phyloP scores from a whole-genome alignment of 2,113 vertebrate genomes.

The Maccullochella peelii region DNA sequence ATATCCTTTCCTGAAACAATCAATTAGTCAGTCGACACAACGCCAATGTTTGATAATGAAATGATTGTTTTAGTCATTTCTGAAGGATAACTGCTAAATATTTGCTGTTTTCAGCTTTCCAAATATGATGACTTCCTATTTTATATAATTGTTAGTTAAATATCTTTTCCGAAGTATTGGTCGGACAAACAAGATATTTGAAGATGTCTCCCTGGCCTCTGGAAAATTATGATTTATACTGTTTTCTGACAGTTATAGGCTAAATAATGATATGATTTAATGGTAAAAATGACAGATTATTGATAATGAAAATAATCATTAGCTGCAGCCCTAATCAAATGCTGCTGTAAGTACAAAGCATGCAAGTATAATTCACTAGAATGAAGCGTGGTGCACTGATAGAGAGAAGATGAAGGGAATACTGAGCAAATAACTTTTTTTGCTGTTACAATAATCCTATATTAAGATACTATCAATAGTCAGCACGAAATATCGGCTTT shows the following conservation, averaged over 20 bases:
- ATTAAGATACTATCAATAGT: not conserved
- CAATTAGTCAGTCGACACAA: not conserved
- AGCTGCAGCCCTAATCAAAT: not conserved
- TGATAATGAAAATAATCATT: not conserved
- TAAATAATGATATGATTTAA: not conserved
- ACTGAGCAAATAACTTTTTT: too few relatives aligned
- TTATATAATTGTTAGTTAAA: not conserved
- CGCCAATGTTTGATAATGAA: not conserved
- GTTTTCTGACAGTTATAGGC: not conserved
- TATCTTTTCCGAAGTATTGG: not conserved
- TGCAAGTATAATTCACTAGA: not conserved
- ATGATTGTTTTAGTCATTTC: not conserved
- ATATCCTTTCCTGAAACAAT: not conserved
- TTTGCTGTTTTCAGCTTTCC: not conserved
- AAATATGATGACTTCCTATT: not conserved
- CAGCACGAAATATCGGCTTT: not conserved
- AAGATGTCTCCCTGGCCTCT: not conserved
- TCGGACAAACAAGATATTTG: not conserved
- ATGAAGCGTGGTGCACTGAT: not conserved
- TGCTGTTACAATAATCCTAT: not conserved
- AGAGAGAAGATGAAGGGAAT: too few relatives aligned
- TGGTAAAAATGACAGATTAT: not conserved
- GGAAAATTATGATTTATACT: not conserved
- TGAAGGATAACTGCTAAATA: not conserved
- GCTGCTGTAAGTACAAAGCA: not conserved